These are phyloP conservation scores for Lepisosteus osseus DNA, from an alignment of 2,113 vertebrate species.

Conservation along the genomic window DNA sequence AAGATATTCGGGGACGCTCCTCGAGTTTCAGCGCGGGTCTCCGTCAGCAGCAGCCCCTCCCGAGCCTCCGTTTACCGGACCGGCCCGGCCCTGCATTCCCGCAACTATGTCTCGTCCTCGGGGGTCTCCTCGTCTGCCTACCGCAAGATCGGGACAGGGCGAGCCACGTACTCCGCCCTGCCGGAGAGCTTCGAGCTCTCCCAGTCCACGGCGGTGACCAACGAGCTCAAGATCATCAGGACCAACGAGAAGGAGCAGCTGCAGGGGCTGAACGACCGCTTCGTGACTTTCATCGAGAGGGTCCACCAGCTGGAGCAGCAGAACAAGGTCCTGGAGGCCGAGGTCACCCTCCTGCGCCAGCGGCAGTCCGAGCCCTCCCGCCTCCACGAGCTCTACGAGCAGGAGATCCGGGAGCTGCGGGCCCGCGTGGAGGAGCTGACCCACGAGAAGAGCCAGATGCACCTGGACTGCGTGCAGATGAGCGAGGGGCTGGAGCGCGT, in stretches of 20 bases:
- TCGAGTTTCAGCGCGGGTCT: slow-evolving; percentile 47
- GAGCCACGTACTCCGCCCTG: slow-evolving; percentile 49
- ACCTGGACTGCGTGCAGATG: slow-evolving; percentile 71
- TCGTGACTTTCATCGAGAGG: slow-evolving; percentile 76
- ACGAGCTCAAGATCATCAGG: slow-evolving; percentile 75
- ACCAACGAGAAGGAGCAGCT: slow-evolving; percentile 79
- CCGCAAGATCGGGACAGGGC: slow-evolving; percentile 59
- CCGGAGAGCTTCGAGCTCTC: slow-evolving; percentile 61
- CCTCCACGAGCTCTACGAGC: slow-evolving; percentile 73
- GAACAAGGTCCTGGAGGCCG: slow-evolving; percentile 72
- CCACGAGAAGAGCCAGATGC: slow-evolving; percentile 71
- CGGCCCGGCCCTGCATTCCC: slow-evolving; percentile 29
- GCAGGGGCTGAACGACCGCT: slow-evolving; percentile 78
- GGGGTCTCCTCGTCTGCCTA: slow-evolving; percentile 45
- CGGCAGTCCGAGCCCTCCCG: slow-evolving; percentile 70
- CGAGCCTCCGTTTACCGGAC: slow-evolving; percentile 56
- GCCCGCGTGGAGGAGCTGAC: slow-evolving; percentile 65
- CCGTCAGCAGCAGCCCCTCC: slow-evolving; percentile 56
- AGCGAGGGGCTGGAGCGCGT: slow-evolving; percentile 60
- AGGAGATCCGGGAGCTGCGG: slow-evolving; percentile 72
- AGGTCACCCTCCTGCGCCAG: slow-evolving; percentile 67
- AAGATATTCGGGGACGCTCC: slow-evolving; percentile 68
- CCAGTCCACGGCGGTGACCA: slow-evolving; percentile 71
- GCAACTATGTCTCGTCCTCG: slow-evolving; percentile 49
- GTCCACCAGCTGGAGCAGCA: slow-evolving; percentile 75